phyloP scores from a whole-genome alignment of 2,113 vertebrate genomes.

The Chrysochloris asiatica region DNA sequence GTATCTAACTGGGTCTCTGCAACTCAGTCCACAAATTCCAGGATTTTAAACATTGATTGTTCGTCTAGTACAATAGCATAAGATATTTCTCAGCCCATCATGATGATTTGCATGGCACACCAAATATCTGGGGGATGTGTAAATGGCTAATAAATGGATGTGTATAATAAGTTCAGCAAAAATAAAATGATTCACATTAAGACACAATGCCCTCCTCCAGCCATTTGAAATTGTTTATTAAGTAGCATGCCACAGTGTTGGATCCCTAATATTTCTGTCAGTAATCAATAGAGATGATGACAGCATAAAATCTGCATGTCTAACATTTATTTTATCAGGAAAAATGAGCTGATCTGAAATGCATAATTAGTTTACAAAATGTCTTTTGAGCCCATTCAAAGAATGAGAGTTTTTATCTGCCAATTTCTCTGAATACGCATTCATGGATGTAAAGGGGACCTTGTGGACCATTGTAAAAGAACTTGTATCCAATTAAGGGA shows the following conservation, averaged over 20 bases:
- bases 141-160: conserved; percentile 58
- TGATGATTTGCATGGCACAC: conserved; percentile 47
- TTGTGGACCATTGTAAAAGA: conserved; percentile 20
- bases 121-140: conserved; percentile 37
- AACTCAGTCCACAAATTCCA: background rate
- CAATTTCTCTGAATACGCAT: conserved; percentile 14
- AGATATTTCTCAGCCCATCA: conserved; percentile 31
- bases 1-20: background rate
- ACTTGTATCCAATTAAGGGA: conserved; percentile 14
- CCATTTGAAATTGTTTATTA: conserved; percentile 62
- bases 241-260: conserved; percentile 29
- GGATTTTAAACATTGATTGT: conserved; percentile 58
- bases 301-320: conserved; percentile 51
- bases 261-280: conserved; percentile 59
- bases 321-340: conserved; percentile 59
- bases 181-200: conserved; percentile 57
- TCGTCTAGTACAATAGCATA: background rate
- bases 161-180: conserved; percentile 29
- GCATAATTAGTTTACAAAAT: conserved; percentile 57
- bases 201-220: conserved; percentile 39
- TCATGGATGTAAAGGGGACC: conserved; percentile 28
- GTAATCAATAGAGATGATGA: conserved; percentile 58
- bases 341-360: conserved; percentile 55
- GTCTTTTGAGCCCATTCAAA: conserved; percentile 52
- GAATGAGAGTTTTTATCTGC: conserved; percentile 35